A percentile compares a stretch with the other conserved stretches of the same genome.
These are phyloP conservation scores for Frankliniella intonsa DNA, from an alignment of 2,888 invertebrate genomes.

Conservation along the genomic window DNA sequence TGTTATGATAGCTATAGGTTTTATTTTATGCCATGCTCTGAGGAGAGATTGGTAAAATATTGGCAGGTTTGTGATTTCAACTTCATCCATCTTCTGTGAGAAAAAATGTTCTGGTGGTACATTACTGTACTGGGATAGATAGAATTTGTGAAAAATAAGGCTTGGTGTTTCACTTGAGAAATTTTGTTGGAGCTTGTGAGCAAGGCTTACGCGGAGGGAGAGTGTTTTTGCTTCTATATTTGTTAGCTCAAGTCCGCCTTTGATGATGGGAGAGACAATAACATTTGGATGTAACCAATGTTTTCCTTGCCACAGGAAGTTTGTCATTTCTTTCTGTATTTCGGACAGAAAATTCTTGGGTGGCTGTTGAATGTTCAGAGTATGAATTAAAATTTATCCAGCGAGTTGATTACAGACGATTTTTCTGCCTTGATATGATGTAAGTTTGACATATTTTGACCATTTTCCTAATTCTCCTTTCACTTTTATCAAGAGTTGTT, in stretches of 20 bases:
- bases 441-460: not conserved
- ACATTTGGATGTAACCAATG: not conserved
- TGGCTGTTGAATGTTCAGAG: not conserved
- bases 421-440: not conserved
- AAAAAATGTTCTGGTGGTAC: not conserved
- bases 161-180: not conserved
- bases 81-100: not conserved
- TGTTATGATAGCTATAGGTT: not conserved
- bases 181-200: not conserved
- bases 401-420: not conserved
- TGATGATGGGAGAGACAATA: not conserved
- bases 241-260: not conserved
- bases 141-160: not conserved
- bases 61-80: not conserved
- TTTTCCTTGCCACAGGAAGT: not conserved
- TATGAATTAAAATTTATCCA: not conserved
- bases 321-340: not conserved
- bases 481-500: not conserved
- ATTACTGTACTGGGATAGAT: not conserved
- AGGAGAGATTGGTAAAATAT: not conserved
- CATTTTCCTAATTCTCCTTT: not conserved
- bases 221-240: not conserved
- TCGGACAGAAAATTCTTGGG: not conserved
- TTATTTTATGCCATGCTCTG: not conserved
- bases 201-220: not conserved